Conservation (phyloP, 2,797 vertebrate species). For the Helostoma temminkii region DNA sequence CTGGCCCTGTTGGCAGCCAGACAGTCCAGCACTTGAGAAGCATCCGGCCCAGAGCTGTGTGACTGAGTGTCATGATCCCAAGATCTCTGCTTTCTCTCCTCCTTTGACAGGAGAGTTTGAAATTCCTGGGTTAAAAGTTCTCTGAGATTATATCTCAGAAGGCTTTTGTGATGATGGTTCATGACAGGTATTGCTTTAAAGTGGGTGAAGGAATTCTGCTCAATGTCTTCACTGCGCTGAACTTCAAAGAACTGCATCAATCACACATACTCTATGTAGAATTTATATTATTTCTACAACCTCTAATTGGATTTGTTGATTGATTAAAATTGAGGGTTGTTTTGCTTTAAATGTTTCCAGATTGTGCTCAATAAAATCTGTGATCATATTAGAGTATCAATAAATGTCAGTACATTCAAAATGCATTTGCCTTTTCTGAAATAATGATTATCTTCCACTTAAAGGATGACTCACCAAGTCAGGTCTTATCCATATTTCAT, state of each 20-base stretch:
- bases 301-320: slow-evolving; percentile 35
- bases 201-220: slow-evolving; percentile 72
- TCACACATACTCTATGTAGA: slow-evolving; percentile 1
- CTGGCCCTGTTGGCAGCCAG: slow-evolving; percentile 78
- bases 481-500: slow-evolving; percentile 31
- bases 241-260: slow-evolving; percentile 35
- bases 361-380: slow-evolving; percentile 52
- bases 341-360: slow-evolving; percentile 41
- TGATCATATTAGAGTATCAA: slow-evolving; percentile 50
- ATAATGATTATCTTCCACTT: slow-evolving; percentile 51
- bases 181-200: slow-evolving; percentile 82
- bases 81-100: slow-evolving; percentile 80
- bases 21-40: slow-evolving; percentile 80
- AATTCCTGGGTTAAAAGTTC: slow-evolving; percentile 87
- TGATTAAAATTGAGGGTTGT: slow-evolving; percentile 44
- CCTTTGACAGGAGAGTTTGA: slow-evolving; percentile 85
- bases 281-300: slow-evolving; percentile 10
- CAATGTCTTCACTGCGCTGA: slow-evolving; percentile 54
- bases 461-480: slow-evolving; percentile 32
- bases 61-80: slow-evolving; percentile 86
- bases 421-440: slow-evolving; percentile 34
- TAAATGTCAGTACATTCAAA: slow-evolving; percentile 52
- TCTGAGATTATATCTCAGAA: slow-evolving; percentile 85
- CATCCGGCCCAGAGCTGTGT: slow-evolving; percentile 81
- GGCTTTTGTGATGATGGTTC: slow-evolving; percentile 83